phyloP scores from a whole-genome alignment of 2,797 vertebrate species.

The Prunella strophiata region DNA sequence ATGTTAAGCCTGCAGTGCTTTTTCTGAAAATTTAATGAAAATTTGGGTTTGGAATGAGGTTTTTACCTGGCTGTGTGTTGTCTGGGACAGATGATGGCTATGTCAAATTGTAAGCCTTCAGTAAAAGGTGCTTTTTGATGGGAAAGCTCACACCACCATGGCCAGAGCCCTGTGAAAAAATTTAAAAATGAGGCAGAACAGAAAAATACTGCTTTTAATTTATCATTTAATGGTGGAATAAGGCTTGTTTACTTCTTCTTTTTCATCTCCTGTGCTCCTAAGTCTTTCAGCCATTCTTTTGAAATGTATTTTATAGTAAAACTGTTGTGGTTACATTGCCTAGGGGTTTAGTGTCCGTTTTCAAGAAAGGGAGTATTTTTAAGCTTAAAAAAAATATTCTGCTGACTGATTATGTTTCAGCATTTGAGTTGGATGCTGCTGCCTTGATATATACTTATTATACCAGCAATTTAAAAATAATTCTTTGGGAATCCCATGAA shows the following conservation, averaged over 20 bases:
- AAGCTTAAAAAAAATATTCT: conserved; percentile 51
- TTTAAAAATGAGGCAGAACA: conserved; percentile 77
- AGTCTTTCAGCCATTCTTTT: conserved; percentile 78
- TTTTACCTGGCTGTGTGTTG: conserved; percentile 53
- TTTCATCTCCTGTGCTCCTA: conserved; percentile 71
- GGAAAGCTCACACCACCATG: conserved; percentile 55
- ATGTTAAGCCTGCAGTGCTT: not conserved
- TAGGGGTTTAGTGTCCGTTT: conserved; percentile 72
- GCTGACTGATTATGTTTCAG: conserved; percentile 55
- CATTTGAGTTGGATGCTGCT: conserved; percentile 7
- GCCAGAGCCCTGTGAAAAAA: conserved; percentile 16
- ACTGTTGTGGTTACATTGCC: conserved; percentile 71
- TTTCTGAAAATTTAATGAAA: conserved; percentile 44
- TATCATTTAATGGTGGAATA: conserved; percentile 77
- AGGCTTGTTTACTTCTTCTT: conserved; percentile 77
- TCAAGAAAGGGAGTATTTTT: conserved; percentile 57
- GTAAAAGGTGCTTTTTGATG: conserved; percentile 59
- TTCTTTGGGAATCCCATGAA: not conserved
- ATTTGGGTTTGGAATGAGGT: conserved; percentile 47
- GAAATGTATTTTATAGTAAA: conserved; percentile 82
- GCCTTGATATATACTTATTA: conserved; percentile 22
- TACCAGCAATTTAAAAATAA: not conserved
- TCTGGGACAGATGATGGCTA: conserved; percentile 53
- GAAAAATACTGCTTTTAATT: conserved; percentile 76
- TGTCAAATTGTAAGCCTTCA: conserved; percentile 57